Base-by-base conservation (phyloP, 1,140 invertebrate species). In the Pogonomyrmex californicus region DNA sequence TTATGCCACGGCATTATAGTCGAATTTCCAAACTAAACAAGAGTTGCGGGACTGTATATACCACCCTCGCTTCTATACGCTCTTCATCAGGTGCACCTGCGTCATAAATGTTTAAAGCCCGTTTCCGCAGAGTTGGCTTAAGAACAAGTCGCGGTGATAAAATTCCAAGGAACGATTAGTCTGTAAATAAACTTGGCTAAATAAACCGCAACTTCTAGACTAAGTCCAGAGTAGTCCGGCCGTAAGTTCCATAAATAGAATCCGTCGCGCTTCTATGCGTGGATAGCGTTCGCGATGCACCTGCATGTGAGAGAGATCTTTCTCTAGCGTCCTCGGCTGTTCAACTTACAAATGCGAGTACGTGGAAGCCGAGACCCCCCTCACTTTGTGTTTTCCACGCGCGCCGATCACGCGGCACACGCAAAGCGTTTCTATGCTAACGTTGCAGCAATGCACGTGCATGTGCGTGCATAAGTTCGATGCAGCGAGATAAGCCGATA, bases 161-260 rank as follows among this genome's bases (percentile, higher is more conserved):
- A 83, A 83, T 73, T 83, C 79, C 68, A 49, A 44, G 41, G 54
- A 83, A 75, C 79, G 79, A 83, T 83, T 83, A 83, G 54, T 73
- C 51, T 60, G 30, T 60, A 73, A 75, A 83, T 83, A 75, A 38
- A 75, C 54, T 41, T 44, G 41, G 68, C 66, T 68, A 68, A 68
- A 68, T 68, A 68, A 47, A 41, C 36, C 36, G 63, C 66, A 82
- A 82, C 66, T 82, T 73, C 4, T 14, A 58, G 68, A 73, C 79
- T 44, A 82, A 73, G 79, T 60, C 51, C 54, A 33, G 38, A 58
- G 30, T 38, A 38, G 79, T 47, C 66, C 47, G 79, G 38, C 56
- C 1, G 44, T 75, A 75, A 60, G 68, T 60, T 47, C 71, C 56
- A 71, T 44, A 81, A 81, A 81, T 81, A 73, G 68, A 83, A 83